Evolutionary conservation across 1,140 invertebrate species (phyloP).

Genomic region (Chelonus insularis): DNA sequence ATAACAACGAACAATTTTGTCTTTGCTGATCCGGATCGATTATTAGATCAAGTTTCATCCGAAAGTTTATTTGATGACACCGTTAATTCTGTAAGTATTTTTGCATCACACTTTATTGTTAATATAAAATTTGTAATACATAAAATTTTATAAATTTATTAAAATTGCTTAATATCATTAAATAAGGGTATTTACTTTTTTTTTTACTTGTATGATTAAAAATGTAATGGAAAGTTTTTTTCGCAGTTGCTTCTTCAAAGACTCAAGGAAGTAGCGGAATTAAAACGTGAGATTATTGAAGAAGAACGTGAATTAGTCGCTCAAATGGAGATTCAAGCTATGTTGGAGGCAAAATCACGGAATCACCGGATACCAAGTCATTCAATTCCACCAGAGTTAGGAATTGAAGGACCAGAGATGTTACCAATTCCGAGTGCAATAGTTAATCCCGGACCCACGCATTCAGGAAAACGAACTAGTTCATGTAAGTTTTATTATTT

Average conservation of each 20-base stretch:
- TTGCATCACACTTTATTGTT: not conserved
- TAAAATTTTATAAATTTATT: constrained; percentile 6
- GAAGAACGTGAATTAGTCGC: constrained; percentile 45
- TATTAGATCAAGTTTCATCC: constrained; percentile 33
- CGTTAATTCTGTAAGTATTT: constrained; percentile 37
- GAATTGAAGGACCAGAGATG: constrained; percentile 38
- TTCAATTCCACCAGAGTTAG: constrained; percentile 27
- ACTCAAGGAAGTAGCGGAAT: constrained; percentile 39
- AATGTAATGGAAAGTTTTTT: too few species aligned
- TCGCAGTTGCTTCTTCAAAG: constrained; percentile 41
- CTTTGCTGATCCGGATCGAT: constrained; percentile 38
- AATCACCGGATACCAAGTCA: constrained; percentile 25
- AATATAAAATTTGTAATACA: not conserved
- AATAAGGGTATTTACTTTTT: too few species aligned
- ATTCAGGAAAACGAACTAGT: constrained; percentile 48
- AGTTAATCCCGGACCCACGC: constrained; percentile 39
- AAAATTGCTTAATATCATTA: too few species aligned
- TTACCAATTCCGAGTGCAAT: constrained; percentile 44
- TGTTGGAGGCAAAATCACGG: constrained; percentile 36
- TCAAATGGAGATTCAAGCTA: constrained; percentile 41
- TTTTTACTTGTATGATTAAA: too few species aligned
- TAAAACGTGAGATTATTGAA: constrained; percentile 40
- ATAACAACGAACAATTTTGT: constrained; percentile 30
- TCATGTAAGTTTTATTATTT: constrained; percentile 46
- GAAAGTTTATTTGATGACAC: constrained; percentile 36